Evolutionary conservation across 2,888 invertebrate genomes (phyloP), one percentile per base, ranked within the genome.

Genomic region (Watsonalla cultraria): DNA sequence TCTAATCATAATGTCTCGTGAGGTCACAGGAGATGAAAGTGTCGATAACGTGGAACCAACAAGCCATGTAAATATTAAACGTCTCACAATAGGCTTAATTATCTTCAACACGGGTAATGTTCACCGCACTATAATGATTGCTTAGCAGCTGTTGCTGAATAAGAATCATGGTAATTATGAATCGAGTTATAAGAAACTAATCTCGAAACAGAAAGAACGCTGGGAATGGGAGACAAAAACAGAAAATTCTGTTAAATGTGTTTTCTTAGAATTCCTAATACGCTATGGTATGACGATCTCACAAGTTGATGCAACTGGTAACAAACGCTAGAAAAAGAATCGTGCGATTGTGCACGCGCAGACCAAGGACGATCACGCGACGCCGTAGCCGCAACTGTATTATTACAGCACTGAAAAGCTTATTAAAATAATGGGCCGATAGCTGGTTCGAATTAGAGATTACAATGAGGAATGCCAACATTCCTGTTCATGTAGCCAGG

Each of bases 351-450:
- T 65, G 78, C 85, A 84, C 82, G 86, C 77, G 70, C 70, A 59
- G 48, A 59, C 63, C 83, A 84, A 85, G 86, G 86, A 82, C 83
- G 76, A 75, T 75, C 83, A 83, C 81, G 83, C 81, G 71, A 80
- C 66, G 62, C 57, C 56, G 55, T 24, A 54, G 48, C 60, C 55
- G 54, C 50, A 53, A 51, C 66, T 54, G 66, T 69, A 55, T 70
- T 68, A 80, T 76, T 78, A 76, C 66, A 69, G 64, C 64, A 66
- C 70, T 74, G 74, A 81, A 82, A 80, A 81, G 66, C 77, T 78
- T 76, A 82, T 83, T 83, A 82, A 78, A 78, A 78, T 82, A 83
- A 83, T 82, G 61, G 69, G 53, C 58, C 70, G 59, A 70, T 68
- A 67, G 72, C 70, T 70, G 67, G 65, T 71, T 70, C 64, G 70